phyloP scores from a whole-genome alignment of 2,888 invertebrate species.

The Nymphalis urticae region DNA sequence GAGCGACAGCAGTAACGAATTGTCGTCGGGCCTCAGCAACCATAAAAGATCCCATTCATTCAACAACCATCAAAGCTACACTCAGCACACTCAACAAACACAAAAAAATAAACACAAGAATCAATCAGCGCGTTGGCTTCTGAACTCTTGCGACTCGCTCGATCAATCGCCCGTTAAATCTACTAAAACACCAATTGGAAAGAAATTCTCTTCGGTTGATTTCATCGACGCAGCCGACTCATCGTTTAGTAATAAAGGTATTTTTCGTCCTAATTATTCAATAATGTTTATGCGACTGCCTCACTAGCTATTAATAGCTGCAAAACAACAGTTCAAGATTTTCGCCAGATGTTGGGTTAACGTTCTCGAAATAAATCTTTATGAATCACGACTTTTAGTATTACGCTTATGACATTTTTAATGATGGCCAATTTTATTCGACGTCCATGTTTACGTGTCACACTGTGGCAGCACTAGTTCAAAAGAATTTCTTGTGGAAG shows the following conservation, averaged over 20 bases:
- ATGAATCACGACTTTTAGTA: conserved; percentile 25
- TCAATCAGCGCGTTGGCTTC: conserved; percentile 78
- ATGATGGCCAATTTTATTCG: too few species aligned
- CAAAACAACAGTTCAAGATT: conserved; percentile 36
- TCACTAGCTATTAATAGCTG: conserved; percentile 32
- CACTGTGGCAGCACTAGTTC: too few species aligned
- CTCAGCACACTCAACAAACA: conserved; percentile 83
- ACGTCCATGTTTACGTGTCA: too few species aligned
- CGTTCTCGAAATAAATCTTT: conserved; percentile 32
- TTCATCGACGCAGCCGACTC: conserved; percentile 79
- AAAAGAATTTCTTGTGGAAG: too few species aligned
- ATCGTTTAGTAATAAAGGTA: conserved; percentile 64
- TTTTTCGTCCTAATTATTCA: conserved; percentile 21
- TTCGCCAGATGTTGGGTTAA: conserved; percentile 38
- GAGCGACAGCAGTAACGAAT: conserved; percentile 79
- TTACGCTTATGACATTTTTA: too few species aligned
- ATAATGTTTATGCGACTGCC: conserved; percentile 20
- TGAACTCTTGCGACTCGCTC: conserved; percentile 77
- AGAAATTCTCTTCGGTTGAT: conserved; percentile 81
- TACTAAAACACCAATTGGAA: conserved; percentile 78
- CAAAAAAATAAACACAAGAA: conserved; percentile 83
- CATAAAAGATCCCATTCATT: conserved; percentile 86
- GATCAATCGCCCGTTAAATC: conserved; percentile 72
- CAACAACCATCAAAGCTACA: conserved; percentile 86
- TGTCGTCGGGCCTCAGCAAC: conserved; percentile 80